Base-by-base conservation (phyloP, 2,113 vertebrate genomes). In the Caretta caretta region DNA sequence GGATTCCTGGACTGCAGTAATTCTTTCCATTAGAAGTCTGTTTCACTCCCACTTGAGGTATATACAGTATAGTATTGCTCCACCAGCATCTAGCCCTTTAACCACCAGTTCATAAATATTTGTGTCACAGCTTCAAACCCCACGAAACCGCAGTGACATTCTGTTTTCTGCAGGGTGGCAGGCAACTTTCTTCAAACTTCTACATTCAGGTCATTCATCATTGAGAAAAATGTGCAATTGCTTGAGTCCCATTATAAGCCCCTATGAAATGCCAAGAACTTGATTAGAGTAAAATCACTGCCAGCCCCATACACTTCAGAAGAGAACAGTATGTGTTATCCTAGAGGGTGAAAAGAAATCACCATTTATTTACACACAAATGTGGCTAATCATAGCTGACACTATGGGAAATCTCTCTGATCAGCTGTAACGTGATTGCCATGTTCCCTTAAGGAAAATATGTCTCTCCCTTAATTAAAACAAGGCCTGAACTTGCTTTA, bases 381-480 rank as follows among this genome's bases (percentile, higher is more conserved):
- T 22, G 92, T 14, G 93, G 89, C 97, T 97, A 98, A 98, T 98
- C 92, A 94, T 97, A 83, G 91, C 97, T 97, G 98, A 98, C 98
- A 97, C 94, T 35, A 96, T 12, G 96, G 98, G 97, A 97, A 98
- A 98, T 93, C 96, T 97, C 90, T 93, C 94, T 93, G 93, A 93
- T 93, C 14, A 2, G 89, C 96, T 11, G 72, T 56, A 91, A 94
- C 76, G 78, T 83, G 96, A 93, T 97, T 62, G 80, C 98, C 80
- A 87, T 38, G 42, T 91, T 98, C 97, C 97, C 96, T 95, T 14
- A 79, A 96, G 97, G 97, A 98, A 91, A 95, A 97, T 96, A 96
- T 96, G 97, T 97, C 97, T 97, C 97, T 96, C 80, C 93, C 95
- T 98, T 98, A 97, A 98, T 97, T 97, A 98, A 98, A 98, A 98